Evolutionary conservation across 2,113 vertebrate genomes (phyloP), one percentile per base, ranked within the genome.

Genomic region (Tychaedon coryphoeus): DNA sequence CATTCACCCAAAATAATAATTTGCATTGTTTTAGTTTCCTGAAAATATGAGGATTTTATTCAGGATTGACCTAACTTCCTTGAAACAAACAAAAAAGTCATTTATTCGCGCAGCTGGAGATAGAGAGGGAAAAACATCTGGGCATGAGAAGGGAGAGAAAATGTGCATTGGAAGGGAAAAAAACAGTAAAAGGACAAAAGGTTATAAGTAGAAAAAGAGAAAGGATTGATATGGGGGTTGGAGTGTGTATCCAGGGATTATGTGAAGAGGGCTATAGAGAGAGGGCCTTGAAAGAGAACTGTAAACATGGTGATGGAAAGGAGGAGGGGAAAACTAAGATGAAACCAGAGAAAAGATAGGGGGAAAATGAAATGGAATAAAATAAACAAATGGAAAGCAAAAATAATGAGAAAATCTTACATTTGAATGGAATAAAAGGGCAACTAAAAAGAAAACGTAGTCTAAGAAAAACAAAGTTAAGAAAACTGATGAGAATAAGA

Each of bases 11-110:
- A 83, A 93, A 86, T 51, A 5, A 48, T 71, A 1, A 64, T 62
- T 77, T 62, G 34, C 2, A 10, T 56, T 60, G 67, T 77, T 92
- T 90, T 10, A 0, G 15, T 80, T 88, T 94, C 75, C 56, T 92
- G 88, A 88, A 88, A 93, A 88, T 88, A 42, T 23, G 25, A 76
- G 19, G 15, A 19, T 91, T 96, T 83, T 93, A 47, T 60, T 92
- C 82, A 80, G 48, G 79, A 80, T 77, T 80, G 86, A 93, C 78
- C 0, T 8, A 93, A 81, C 88, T 93, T 90, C 86, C 92, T 91
- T 51, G 91, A 89, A 90, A 97, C 51, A 95, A 94, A 95, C 94
- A 95, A 86, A 93, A 97, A 92, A 95, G 91, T 84, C 72, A 95
- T 95, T 95, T 97, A 92, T 93, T 93, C 53, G 0, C 94, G 87